phyloP scores from a whole-genome alignment of 2,888 invertebrate genomes.

The Papilio protenor region DNA sequence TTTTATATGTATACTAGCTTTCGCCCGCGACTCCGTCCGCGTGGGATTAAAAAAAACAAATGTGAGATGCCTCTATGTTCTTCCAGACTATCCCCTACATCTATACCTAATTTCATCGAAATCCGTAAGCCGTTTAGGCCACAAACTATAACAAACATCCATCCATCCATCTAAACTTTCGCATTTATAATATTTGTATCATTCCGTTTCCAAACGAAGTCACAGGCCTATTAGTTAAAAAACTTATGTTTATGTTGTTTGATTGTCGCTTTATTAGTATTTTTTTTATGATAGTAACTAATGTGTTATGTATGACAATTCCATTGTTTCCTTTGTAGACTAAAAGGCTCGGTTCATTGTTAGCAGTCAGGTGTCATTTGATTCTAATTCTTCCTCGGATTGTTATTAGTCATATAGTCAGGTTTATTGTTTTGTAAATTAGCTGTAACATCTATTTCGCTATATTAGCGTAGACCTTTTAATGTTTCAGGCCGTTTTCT shows the following conservation, averaged over 20 bases:
- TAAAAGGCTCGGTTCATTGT: neutral
- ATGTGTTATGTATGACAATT: neutral
- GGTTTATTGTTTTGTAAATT: neutral
- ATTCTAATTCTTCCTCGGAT: neutral
- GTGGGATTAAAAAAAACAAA: no score
- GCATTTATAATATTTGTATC: no score
- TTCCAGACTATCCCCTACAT: no score
- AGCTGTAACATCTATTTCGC: neutral
- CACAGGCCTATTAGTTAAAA: neutral
- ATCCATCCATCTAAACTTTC: no score
- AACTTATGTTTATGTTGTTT: neutral
- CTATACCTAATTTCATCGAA: no score
- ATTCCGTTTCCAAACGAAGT: neutral
- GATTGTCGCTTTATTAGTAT: neutral
- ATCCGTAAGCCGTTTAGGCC: no score
- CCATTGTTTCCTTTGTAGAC: neutral
- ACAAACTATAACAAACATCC: no score
- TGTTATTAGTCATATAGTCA: neutral
- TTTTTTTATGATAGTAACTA: no score
- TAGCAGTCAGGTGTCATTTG: neutral
- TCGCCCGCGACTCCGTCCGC: no score
- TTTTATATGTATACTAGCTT: neutral
- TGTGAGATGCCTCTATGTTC: no score
- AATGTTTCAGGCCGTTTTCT: constrained; percentile 74
- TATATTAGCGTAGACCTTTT: constrained; percentile 23